These are phyloP conservation scores for Psococerastis gibbosa DNA, from an alignment of 2,888 invertebrate species.

Conservation along the genomic window DNA sequence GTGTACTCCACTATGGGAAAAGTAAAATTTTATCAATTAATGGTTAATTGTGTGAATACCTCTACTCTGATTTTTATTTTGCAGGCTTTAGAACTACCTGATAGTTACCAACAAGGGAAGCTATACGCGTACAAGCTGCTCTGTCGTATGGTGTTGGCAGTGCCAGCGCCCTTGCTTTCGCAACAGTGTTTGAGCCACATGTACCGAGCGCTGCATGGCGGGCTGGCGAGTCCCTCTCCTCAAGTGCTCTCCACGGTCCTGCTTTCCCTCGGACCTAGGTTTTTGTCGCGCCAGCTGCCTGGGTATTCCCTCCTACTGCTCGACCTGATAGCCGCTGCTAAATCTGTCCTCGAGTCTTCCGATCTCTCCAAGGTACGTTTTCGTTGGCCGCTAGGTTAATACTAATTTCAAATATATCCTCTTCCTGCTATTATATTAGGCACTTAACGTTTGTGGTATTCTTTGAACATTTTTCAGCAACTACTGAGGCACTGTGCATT, in stretches of 20 bases:
- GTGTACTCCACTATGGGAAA: neutral
- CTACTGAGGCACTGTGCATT: too few relatives aligned
- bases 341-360: constrained; percentile 61
- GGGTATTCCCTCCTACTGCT: constrained; percentile 71
- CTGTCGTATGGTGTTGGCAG: constrained; percentile 57
- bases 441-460: neutral
- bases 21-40: constrained; percentile 7
- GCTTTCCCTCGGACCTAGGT: constrained; percentile 61
- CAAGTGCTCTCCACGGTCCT: constrained; percentile 59
- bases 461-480: too few relatives aligned
- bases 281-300: constrained; percentile 70
- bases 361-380: constrained; percentile 38
- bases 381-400: neutral
- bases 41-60: too few relatives aligned
- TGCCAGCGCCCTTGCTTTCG: constrained; percentile 51
- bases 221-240: constrained; percentile 31
- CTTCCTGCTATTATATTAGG: constrained; percentile 2
- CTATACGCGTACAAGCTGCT: constrained; percentile 70
- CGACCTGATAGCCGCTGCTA: constrained; percentile 81
- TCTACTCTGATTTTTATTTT: constrained; percentile 18
- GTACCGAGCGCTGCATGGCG: constrained; percentile 63
- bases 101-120: constrained; percentile 57
- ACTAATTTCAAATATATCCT: constrained; percentile 8
- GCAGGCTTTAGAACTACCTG: constrained; percentile 49
- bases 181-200: constrained; percentile 64